These are phyloP conservation scores for Epizoanthus stellaris DNA, from an alignment of 92 coral and sea anemone species.

Conservation along the genomic window DNA sequence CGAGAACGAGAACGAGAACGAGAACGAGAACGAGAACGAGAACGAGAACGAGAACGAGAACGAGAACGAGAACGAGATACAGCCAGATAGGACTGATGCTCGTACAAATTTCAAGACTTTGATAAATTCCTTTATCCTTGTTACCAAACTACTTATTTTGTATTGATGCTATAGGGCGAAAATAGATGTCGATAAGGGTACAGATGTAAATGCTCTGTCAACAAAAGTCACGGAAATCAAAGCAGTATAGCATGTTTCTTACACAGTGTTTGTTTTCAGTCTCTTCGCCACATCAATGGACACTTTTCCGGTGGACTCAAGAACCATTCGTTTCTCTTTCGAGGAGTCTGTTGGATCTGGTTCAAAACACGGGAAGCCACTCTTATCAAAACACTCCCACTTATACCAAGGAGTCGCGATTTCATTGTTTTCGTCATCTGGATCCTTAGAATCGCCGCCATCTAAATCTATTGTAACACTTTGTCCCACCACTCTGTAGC, in stretches of 20 bases:
- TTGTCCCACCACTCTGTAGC: slow-evolving; percentile 41
- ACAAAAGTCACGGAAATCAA: too few relatives aligned
- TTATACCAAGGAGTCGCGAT: slow-evolving; percentile 47
- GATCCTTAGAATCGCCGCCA: slow-evolving; percentile 57
- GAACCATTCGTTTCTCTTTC: slow-evolving; percentile 47
- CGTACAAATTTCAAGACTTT: too few relatives aligned
- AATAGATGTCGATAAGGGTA: too few relatives aligned
- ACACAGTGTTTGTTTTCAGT: slow-evolving; percentile 43
- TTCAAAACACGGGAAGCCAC: slow-evolving; percentile 58
- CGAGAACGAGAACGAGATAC: too few relatives aligned
- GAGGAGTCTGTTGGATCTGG: slow-evolving; percentile 49
- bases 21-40: too few relatives aligned
- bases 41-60: too few relatives aligned
- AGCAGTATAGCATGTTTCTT: not conserved
- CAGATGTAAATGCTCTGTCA: too few relatives aligned
- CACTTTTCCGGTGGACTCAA: slow-evolving; percentile 37
- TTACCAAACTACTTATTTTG: too few relatives aligned
- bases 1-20: too few relatives aligned
- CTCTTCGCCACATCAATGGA: slow-evolving; percentile 30
- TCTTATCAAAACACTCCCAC: slow-evolving; percentile 63
- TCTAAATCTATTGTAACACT: slow-evolving; percentile 48
- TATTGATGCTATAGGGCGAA: too few relatives aligned
- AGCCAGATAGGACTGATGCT: too few relatives aligned
- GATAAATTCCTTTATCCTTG: too few relatives aligned
- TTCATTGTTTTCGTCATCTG: slow-evolving; percentile 47